Base-by-base conservation (phyloP, 2,888 invertebrate species). In the Panorpa germanica region DNA sequence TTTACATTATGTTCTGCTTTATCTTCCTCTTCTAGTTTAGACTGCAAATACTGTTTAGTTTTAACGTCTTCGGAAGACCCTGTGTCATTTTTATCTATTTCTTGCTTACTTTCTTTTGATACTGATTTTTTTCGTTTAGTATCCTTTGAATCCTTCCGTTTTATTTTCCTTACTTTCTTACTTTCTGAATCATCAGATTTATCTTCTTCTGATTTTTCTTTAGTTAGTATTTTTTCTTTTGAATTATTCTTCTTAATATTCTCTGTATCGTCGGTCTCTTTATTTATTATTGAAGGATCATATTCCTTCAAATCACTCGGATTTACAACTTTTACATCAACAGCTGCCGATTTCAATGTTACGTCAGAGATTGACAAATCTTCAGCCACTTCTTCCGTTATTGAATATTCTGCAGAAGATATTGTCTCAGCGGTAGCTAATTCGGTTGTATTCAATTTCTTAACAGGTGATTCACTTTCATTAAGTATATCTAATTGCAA, bases 191-290 rank as follows among this genome's bases (percentile, higher is more conserved):
- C 19, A 28, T 34, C 32, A 7, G 36, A 29, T 10, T 31, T 33
- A 16, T 38, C 31, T 20, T 35, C 18, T 31, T 35, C 38, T 17
- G 37, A 29, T 29, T 40, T 33, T 28, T 40, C 29, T 16, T 30
- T 32, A 29, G 32, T 25, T 36, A 35, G 29, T 23, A 37, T 29
- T 25, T 33, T 31, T 17, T 28, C 32, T 18, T 40, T 36, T 28
- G 29, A 38, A 38, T 37, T 32, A 31, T 41, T 42, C 28, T 35
- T 37, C 33, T 45, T 40, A 8, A 37, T 38, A 34, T 42, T 29
- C 12, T 32, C 33, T 25, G 36, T 31, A 22, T 39, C 35, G 30
- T 42, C 35, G 6, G 25, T 26, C 34, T 38, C 25, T 20, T 34
- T 26, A 18, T 32, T 29, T 11, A 32, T 19, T 21, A 32, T 28